These are phyloP conservation scores for Galeruca laticollis DNA, from an alignment of 2,888 invertebrate species.

Conservation along the genomic window DNA sequence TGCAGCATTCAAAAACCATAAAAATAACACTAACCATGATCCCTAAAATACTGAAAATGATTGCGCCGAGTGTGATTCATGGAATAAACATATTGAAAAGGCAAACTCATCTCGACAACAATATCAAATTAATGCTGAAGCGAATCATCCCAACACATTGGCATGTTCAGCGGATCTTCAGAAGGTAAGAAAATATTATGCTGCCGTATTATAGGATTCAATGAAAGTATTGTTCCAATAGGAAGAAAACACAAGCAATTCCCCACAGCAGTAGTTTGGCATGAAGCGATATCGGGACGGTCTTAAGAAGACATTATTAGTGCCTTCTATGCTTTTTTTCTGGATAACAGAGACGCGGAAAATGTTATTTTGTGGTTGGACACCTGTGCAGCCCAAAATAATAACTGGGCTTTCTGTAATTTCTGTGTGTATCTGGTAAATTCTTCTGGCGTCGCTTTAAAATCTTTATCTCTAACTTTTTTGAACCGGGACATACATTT, in stretches of 20 bases:
- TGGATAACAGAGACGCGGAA: constrained; percentile 23
- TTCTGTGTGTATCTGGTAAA: constrained; percentile 38
- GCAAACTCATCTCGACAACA: background rate
- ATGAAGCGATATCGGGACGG: constrained; percentile 48
- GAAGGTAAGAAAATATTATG: no score
- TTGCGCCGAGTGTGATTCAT: constrained; percentile 13
- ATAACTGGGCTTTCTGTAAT: no score
- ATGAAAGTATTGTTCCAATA: constrained; percentile 6
- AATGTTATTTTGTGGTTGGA: no score
- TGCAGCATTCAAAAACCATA: constrained; percentile 25
- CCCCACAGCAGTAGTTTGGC: constrained; percentile 48
- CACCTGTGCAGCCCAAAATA: constrained; percentile 32
- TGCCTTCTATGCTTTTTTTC: constrained; percentile 29
- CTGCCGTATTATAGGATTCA: background rate
- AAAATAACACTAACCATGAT: background rate
- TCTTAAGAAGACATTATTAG: background rate
- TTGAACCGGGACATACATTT: no score
- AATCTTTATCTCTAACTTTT: no score
- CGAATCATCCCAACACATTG: no score
- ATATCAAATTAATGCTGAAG: constrained; percentile 18
- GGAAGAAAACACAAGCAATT: background rate
- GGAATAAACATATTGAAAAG: constrained; percentile 14
- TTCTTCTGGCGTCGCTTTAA: no score
- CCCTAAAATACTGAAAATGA: constrained; percentile 25
- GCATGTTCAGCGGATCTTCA: constrained; percentile 14